Evolutionary conservation across 2,113 vertebrate genomes (phyloP).

Genomic region (Bubo blakistoni): DNA sequence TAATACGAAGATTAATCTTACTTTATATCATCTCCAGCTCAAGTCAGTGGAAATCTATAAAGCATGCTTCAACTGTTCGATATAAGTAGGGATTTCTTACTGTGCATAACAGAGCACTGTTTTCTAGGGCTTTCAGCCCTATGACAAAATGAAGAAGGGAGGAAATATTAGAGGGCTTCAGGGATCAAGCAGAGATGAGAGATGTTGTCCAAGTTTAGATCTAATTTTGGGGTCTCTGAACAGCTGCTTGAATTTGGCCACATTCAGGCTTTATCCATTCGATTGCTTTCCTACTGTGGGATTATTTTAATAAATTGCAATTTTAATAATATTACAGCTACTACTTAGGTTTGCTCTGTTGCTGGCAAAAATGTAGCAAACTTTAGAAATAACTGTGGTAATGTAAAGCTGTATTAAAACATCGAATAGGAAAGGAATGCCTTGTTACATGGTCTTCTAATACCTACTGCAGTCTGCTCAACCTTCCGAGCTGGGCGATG

Average conservation of each 20-base stretch:
- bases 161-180: background rate
- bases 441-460: background rate
- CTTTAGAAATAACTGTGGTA: background rate
- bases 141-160: no score
- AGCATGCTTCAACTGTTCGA: background rate
- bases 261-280: background rate
- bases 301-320: background rate
- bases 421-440: background rate
- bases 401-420: rapidly evolving
- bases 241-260: background rate
- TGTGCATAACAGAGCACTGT: background rate
- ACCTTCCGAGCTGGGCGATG: background rate
- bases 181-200: background rate
- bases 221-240: background rate
- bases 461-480: background rate
- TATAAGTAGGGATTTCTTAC: background rate
- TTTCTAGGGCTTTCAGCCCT: background rate
- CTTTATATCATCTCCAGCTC: background rate
- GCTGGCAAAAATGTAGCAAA: background rate
- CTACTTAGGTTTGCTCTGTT: background rate
- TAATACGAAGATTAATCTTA: background rate
- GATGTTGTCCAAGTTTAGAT: background rate
- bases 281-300: background rate
- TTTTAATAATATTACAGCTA: background rate
- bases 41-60: background rate